A percentile compares a stretch with the other conserved stretches of the same genome.
phyloP scores from a whole-genome alignment of 1,140 invertebrate genomes.

The Scaptomyza montana region DNA sequence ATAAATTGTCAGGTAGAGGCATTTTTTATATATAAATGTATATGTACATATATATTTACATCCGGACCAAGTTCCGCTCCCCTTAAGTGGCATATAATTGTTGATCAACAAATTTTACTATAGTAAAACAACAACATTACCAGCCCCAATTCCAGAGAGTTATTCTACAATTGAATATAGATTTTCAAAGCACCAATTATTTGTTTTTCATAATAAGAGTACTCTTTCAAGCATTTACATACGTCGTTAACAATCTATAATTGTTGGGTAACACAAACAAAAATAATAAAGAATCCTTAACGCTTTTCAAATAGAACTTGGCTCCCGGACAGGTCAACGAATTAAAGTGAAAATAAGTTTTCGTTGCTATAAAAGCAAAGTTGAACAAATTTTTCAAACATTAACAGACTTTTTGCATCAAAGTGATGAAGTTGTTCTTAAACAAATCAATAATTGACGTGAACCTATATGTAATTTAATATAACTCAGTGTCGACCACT shows the following conservation, averaged over 20 bases:
- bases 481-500: no score
- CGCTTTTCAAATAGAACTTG: constrained; percentile 19
- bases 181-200: background rate
- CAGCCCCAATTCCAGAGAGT: constrained; percentile 4
- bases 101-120: constrained; percentile 37
- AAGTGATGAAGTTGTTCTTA: background rate
- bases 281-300: background rate
- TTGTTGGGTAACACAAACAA: background rate
- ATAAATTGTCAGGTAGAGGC: constrained; percentile 40
- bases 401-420: constrained; percentile 7
- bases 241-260: background rate
- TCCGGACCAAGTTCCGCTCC: constrained; percentile 45
- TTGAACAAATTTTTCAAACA: constrained; percentile 15
- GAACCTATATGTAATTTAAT: no score
- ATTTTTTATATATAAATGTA: background rate
- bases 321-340: constrained; percentile 21
- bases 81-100: constrained; percentile 21
- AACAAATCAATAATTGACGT: no score
- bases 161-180: background rate
- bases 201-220: background rate
- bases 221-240: constrained; percentile 2
- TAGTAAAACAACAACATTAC: constrained; percentile 17
- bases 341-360: constrained; percentile 7
- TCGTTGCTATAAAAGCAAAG: constrained; percentile 16
- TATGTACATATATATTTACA: background rate